Conservation (phyloP, 2,113 vertebrate species). For the Cyanoderma ruficeps region DNA sequence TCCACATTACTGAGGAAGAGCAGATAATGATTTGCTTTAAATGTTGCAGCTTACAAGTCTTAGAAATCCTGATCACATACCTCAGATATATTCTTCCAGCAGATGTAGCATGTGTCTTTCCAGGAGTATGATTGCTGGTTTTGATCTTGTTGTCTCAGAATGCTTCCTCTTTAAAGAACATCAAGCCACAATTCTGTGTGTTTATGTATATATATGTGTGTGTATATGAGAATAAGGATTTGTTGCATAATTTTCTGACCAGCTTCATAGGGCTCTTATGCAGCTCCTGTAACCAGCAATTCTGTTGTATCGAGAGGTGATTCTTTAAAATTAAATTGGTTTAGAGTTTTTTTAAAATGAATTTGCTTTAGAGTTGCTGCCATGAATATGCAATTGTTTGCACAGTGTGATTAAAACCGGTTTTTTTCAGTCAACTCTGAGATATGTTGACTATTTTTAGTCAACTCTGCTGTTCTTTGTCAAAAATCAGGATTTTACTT, state of each 20-base stretch:
- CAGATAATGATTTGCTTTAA: neutral
- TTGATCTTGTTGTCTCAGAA: neutral
- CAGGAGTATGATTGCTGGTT: neutral
- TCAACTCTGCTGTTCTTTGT: neutral
- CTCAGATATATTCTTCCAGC: neutral
- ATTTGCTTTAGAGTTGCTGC: neutral
- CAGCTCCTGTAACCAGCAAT: neutral
- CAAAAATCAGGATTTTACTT: neutral
- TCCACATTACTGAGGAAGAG: neutral
- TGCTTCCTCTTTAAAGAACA: neutral
- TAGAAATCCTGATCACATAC: neutral
- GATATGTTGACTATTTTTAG: too few species aligned
- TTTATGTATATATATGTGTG: neutral
- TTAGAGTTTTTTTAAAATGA: neutral
- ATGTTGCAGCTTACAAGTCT: neutral
- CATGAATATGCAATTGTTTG: neutral
- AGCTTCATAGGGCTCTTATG: neutral
- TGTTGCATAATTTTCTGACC: neutral
- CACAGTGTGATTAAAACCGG: neutral
- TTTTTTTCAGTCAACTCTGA: neutral
- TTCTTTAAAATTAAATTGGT: neutral
- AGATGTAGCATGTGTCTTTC: neutral
- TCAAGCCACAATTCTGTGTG: neutral
- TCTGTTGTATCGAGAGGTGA: neutral
- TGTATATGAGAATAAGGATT: neutral